Evolutionary conservation across 2,113 vertebrate genomes (phyloP).

Genomic region (Canis aureus): DNA sequence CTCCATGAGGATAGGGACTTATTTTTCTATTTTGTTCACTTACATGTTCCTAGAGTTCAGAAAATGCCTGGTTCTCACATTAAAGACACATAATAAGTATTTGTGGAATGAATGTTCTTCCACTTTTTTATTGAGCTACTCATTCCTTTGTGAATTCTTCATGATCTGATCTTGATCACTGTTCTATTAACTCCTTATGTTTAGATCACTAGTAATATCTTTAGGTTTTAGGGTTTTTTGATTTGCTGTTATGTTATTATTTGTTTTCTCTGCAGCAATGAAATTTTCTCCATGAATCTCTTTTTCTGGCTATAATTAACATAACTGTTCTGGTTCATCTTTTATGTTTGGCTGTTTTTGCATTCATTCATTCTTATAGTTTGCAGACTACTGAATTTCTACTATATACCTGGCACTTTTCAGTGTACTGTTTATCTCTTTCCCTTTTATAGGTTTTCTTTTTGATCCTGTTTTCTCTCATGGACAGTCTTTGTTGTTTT

Average conservation of each 20-base stretch:
- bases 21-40: slow-evolving; percentile 40
- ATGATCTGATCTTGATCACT: slow-evolving; percentile 10
- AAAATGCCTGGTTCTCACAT: neutral
- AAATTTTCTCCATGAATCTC: neutral
- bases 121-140: neutral
- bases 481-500: neutral
- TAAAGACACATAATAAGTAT: neutral
- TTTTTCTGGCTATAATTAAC: neutral
- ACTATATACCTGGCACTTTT: neutral
- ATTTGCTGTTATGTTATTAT: slow-evolving; percentile 17
- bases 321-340: slow-evolving; percentile 31
- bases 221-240: slow-evolving; percentile 32
- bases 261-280: slow-evolving; percentile 20
- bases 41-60: slow-evolving; percentile 25
- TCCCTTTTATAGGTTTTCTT: slow-evolving; percentile 18
- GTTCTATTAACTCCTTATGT: slow-evolving; percentile 17
- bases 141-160: slow-evolving; percentile 26
- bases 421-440: neutral
- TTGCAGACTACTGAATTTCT: slow-evolving; percentile 5
- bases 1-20: neutral
- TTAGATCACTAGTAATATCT: neutral
- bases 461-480: slow-evolving; percentile 16
- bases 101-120: slow-evolving; percentile 38
- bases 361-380: slow-evolving; percentile 53
- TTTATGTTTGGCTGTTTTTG: neutral